Percentiles rank a stretch among this genome's conserved stretches.
Evolutionary conservation across 2,888 invertebrate genomes (phyloP).

Genomic region (Stramonita haemastoma): DNA sequence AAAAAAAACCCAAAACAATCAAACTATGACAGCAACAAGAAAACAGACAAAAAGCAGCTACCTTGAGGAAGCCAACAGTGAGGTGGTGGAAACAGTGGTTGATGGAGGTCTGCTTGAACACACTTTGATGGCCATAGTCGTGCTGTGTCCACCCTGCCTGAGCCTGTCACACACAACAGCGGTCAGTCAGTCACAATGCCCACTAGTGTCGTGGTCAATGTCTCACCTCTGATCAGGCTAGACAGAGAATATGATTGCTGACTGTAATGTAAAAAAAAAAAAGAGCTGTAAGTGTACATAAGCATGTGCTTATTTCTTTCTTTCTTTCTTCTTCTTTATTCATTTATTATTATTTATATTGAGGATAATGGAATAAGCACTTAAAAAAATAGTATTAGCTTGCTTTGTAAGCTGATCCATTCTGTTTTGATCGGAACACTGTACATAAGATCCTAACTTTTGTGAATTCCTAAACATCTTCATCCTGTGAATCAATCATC

Average conservation of each 20-base stretch:
- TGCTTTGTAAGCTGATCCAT: no score
- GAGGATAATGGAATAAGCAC: no score
- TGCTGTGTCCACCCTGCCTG: slow-evolving; percentile 72
- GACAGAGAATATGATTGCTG: no score
- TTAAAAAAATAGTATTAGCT: no score
- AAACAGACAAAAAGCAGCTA: slow-evolving; percentile 25
- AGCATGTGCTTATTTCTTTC: neutral
- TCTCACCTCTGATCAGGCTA: neutral
- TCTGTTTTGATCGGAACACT: no score
- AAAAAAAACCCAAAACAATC: no score
- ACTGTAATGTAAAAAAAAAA: no score
- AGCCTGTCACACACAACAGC: slow-evolving; percentile 52
- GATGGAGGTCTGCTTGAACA: slow-evolving; percentile 58
- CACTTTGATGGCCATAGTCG: slow-evolving; percentile 71
- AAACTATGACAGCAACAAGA: no score
- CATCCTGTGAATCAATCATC: no score
- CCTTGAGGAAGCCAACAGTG: slow-evolving; percentile 64
- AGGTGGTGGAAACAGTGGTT: slow-evolving; percentile 64
- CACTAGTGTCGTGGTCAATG: neutral
- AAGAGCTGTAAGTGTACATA: neutral
- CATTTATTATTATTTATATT: no score
- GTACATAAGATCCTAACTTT: no score
- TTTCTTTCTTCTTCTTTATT: neutral
- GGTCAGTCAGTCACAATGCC: neutral
- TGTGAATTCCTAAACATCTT: no score